Percentiles rank a stretch among this genome's conserved stretches.
These are phyloP conservation scores for Scaptodrosophila lebanonensis DNA, from an alignment of 1,140 invertebrate species.

Conservation along the genomic window DNA sequence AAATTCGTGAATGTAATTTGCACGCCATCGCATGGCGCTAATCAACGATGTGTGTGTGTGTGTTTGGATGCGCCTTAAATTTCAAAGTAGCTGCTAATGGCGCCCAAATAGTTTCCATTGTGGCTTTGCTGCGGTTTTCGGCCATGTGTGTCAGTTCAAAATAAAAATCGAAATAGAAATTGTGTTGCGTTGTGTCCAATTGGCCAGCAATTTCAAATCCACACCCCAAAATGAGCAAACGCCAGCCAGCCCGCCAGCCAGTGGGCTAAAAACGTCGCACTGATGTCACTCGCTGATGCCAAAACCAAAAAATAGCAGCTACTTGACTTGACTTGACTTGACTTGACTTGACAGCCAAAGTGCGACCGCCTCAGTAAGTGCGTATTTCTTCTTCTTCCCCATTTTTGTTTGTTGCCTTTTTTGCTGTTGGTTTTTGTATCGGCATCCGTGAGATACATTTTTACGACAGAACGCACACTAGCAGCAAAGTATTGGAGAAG, in stretches of 20 bases:
- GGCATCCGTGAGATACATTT: conserved; percentile 12
- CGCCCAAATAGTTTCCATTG: background rate
- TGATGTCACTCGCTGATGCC: conserved; percentile 59
- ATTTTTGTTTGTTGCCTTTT: no score
- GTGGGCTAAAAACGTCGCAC: conserved; percentile 45
- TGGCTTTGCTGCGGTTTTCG: conserved; percentile 11
- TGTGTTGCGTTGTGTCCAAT: conserved; percentile 44
- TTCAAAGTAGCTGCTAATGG: conserved; percentile 35
- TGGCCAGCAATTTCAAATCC: conserved; percentile 5
- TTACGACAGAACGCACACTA: no score
- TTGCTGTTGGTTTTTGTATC: no score
- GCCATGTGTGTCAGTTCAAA: conserved; percentile 57
- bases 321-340: no score
- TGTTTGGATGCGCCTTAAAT: conserved; percentile 61
- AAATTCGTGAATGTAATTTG: background rate
- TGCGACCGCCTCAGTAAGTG: no score
- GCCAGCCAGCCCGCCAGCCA: no score
- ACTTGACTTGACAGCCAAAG: no score
- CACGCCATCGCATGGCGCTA: conserved; percentile 59
- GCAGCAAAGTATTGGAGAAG: no score
- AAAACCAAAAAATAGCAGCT: no score
- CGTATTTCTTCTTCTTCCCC: no score
- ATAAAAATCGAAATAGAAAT: conserved; percentile 58
- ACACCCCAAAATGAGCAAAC: conserved; percentile 22
- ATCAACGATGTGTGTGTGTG: no score